Evolutionary conservation across 2,797 vertebrate genomes (phyloP), one percentile per base, ranked within the genome.

Genomic region (Pangasius krempfi): DNA sequence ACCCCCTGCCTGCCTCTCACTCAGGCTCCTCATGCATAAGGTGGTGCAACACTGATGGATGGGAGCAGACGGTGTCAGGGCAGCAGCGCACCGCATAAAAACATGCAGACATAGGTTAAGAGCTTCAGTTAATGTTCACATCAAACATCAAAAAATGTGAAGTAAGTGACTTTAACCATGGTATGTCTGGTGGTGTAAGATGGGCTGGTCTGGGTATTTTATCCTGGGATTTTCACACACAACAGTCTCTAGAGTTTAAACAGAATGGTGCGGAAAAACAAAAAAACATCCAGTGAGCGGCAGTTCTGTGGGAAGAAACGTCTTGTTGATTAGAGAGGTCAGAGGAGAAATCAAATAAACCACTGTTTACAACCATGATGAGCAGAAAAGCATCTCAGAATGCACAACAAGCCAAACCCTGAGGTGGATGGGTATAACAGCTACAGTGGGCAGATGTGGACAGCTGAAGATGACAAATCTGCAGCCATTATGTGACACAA

Each of bases 1-100:
- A n/a, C 60, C 60, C 10, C 50, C 85, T 60, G 66, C 78, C 30
- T 70, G 60, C 58, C 60, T 85, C 82, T 73, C 52, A n/a, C 33
- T 87, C 56, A 2, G 13, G 16, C 80, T 73, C 20, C n/a, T 83
- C 79, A 1, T 14, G 66, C n/a, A 64, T 47, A 25, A 54, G 80
- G 50, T n/a, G 52, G n/a, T 44, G 44, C 54, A 4, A 50, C 25
- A 44, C 79, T 84, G 75, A 89, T 40, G 27, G 82, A 81, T 16
- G 62, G 54, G 75, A 72, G 76, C 20, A 18, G 66, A 66, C 16
- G 72, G 68, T 66, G 73, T 87, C 81, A 58, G 25, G 68, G 30
- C 82, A 52, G 82, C 44, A 18, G 44, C 5, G n/a, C 16, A 20
- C 33, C 22, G n/a, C 62, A 33, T 52, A 50, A 84, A 68, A 84